phyloP scores from a whole-genome alignment of 2,888 invertebrate genomes.

The Pristionchus exspectatus region DNA sequence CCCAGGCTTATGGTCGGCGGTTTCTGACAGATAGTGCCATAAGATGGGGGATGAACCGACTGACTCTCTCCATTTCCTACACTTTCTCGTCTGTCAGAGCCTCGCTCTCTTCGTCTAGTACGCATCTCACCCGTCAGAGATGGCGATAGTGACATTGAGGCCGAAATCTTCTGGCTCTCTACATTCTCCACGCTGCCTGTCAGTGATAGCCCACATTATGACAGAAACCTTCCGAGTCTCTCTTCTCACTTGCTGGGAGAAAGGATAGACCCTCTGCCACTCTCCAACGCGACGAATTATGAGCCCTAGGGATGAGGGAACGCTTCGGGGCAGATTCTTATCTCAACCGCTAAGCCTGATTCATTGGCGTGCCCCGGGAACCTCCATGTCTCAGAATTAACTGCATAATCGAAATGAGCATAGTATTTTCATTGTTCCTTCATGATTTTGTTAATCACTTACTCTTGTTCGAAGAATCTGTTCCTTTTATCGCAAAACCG shows the following conservation, averaged over 20 bases:
- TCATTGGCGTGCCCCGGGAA: background rate
- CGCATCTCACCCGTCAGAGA: background rate
- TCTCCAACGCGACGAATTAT: background rate
- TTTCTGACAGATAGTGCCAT: constrained; percentile 16
- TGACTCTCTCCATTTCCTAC: background rate
- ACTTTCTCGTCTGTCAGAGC: background rate
- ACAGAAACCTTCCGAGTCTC: no score
- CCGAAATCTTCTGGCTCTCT: no score
- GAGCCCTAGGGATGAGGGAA: constrained; percentile 9
- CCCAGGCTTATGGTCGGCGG: background rate
- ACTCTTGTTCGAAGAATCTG: background rate
- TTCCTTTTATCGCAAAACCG: background rate
- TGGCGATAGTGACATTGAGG: background rate
- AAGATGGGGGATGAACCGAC: background rate
- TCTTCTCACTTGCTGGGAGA: background rate
- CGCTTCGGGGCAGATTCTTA: background rate
- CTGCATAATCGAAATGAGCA: background rate
- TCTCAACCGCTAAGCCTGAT: background rate
- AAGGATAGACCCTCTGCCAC: background rate
- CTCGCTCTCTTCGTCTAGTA: no score
- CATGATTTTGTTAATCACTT: background rate
- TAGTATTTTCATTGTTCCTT: background rate
- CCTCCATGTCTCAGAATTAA: background rate
- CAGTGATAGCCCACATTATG: no score
- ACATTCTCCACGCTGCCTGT: no score